Evolutionary conservation across 2,113 vertebrate species (phyloP).

Genomic region (Microtus ochrogaster): DNA sequence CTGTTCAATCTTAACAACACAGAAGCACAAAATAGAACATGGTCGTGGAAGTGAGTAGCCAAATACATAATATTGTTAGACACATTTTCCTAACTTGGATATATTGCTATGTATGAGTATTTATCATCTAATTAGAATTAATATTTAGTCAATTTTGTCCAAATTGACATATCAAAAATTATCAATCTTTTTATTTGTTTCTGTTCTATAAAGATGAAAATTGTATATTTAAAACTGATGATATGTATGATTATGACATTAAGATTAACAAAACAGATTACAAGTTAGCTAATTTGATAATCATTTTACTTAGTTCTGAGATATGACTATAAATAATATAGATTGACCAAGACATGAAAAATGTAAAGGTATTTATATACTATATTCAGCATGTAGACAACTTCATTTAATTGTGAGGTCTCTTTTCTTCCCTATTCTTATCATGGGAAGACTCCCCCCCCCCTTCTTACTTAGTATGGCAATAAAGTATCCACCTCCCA

Average conservation of each 20-base stretch:
- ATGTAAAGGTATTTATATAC: conserved; percentile 30
- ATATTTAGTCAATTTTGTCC: neutral
- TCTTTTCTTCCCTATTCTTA: neutral
- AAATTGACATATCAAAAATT: neutral
- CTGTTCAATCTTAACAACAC: neutral
- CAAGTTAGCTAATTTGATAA: conserved; percentile 47
- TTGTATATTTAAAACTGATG: neutral
- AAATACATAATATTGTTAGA: neutral
- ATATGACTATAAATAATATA: conserved; percentile 68
- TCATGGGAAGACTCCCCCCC: neutral
- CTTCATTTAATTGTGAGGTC: neutral
- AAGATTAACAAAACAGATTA: conserved; percentile 59
- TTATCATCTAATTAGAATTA: conserved; percentile 16
- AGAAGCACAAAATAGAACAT: neutral
- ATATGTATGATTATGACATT: too few relatives aligned
- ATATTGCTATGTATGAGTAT: neutral
- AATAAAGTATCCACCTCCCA: neutral
- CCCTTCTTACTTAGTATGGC: neutral
- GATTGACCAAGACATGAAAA: conserved; percentile 49
- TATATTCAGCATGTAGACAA: neutral
- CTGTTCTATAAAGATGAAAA: conserved; percentile 23
- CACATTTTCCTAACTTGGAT: neutral
- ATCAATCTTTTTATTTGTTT: conserved; percentile 19
- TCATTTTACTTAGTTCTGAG: conserved; percentile 59
- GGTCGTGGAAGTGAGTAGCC: neutral